Conservation (phyloP, 2,888 invertebrate species). For the Diadromus collaris region DNA sequence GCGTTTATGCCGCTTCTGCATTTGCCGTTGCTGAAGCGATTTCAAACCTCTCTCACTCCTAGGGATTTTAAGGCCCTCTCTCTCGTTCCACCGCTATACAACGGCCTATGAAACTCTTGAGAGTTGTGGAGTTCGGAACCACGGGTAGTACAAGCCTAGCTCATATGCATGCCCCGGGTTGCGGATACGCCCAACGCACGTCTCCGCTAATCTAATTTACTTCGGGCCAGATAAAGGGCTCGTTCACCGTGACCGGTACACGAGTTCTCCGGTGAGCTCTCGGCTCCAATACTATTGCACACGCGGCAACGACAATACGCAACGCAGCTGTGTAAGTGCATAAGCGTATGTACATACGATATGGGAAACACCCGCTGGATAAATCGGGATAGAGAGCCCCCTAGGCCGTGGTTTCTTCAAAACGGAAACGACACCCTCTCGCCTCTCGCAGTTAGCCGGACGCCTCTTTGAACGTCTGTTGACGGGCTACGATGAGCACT, state of each 20-base stretch:
- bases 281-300: constrained; percentile 12
- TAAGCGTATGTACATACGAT: constrained; percentile 18
- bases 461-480: constrained; percentile 17
- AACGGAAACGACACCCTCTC: constrained; percentile 55
- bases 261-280: constrained; percentile 50
- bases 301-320: not conserved
- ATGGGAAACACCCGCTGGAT: constrained; percentile 54
- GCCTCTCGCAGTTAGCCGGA: constrained; percentile 40
- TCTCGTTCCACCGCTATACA: not conserved
- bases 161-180: constrained; percentile 65
- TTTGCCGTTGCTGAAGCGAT: constrained; percentile 34
- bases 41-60: constrained; percentile 27
- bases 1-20: constrained; percentile 31
- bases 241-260: constrained; percentile 70
- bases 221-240: constrained; percentile 72
- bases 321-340: constrained; percentile 13
- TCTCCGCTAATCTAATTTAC: constrained; percentile 74
- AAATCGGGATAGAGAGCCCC: constrained; percentile 28
- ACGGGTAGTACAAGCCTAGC: constrained; percentile 25
- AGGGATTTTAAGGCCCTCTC: no score
- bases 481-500: constrained; percentile 15
- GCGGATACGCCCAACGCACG: constrained; percentile 67
- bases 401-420: constrained; percentile 49
- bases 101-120: constrained; percentile 30
- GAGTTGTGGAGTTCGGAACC: constrained; percentile 48